Base-by-base conservation (phyloP, 2,113 vertebrate species). In the Thymallus thymallus region DNA sequence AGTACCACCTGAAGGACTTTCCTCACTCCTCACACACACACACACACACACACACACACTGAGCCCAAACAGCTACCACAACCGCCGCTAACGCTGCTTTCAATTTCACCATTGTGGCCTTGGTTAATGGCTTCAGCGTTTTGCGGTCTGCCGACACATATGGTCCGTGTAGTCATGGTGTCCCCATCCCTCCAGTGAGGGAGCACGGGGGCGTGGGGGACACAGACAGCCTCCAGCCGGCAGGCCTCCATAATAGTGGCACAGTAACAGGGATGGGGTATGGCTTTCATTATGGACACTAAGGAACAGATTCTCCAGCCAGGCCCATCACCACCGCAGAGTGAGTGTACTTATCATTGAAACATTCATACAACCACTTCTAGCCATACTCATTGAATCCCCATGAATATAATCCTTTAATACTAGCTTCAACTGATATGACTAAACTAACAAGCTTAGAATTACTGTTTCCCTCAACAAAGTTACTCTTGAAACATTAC, bases 131-230 rank as follows among this genome's bases (percentile, higher is more conserved):
- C 85, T 90, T 86, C 84, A 87, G 86, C 61, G 20, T 88, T 90
- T 90, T 90, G 89, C 77, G 86, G 88, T 91, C 84, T 78, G 80
- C 86, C 72, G 82, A 84, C 85, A 87, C 91, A 91, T 84, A 88
- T 91, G 90, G 88, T 88, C 81, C 71, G 69, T 87, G 86, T 85
- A 86, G 82, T 72, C 66, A 72, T 82, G 77, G 66, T 73, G 74
- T 82, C 76, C 76, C 48, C 62, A 77, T 29, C 16, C 75, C 77
- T 68, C 13, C 66, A 65, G 68, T 84, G 66, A 76, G 7, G 84
- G 77, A 26, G 65, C 51, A 48, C 56, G 41, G 69, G 65, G n/a
- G 29, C 81, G 68, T 63, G 58, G 32, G 77, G 79, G 81, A 32
- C 12, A 69, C 35, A 35, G 48, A 60, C 55, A 29, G 64, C 56